These are phyloP conservation scores for Caenorhabditis drosophilae DNA, from an alignment of 2,888 invertebrate genomes.

Conservation along the genomic window DNA sequence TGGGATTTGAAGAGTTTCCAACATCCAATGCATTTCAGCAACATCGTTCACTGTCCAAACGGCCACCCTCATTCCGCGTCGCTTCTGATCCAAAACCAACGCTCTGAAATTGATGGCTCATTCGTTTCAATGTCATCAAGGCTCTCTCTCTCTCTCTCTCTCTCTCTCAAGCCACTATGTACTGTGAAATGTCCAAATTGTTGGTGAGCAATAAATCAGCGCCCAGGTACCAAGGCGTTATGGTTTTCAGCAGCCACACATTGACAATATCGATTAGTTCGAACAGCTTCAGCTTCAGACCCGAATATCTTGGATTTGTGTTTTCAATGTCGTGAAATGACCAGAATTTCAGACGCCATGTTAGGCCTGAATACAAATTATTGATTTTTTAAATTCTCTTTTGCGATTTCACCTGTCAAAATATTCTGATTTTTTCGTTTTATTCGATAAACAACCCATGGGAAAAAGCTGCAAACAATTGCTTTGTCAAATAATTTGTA, in stretches of 20 bases:
- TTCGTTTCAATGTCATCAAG: not conserved
- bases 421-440: slow-evolving; percentile 75
- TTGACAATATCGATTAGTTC: slow-evolving; percentile 51
- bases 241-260: slow-evolving; percentile 53
- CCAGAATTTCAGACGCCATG: slow-evolving; percentile 79
- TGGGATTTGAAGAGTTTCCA: slow-evolving; percentile 59
- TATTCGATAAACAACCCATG: slow-evolving; percentile 72
- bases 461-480: slow-evolving; percentile 80
- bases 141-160: not conserved
- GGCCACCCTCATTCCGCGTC: slow-evolving; percentile 45
- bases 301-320: slow-evolving; percentile 43
- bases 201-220: slow-evolving; percentile 65
- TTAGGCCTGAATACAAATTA: slow-evolving; percentile 73
- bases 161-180: slow-evolving; percentile 4
- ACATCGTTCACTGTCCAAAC: slow-evolving; percentile 68
- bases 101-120: slow-evolving; percentile 32
- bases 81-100: slow-evolving; percentile 35
- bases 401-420: slow-evolving; percentile 76
- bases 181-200: slow-evolving; percentile 62
- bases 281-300: slow-evolving; percentile 46
- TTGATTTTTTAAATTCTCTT: too few species aligned
- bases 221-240: slow-evolving; percentile 65
- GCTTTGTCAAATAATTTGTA: slow-evolving; percentile 78
- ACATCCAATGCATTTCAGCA: slow-evolving; percentile 66
- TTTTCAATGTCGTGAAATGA: slow-evolving; percentile 71